phyloP scores from a whole-genome alignment of 1,140 invertebrate genomes.

The Parasteatoda tepidariorum region DNA sequence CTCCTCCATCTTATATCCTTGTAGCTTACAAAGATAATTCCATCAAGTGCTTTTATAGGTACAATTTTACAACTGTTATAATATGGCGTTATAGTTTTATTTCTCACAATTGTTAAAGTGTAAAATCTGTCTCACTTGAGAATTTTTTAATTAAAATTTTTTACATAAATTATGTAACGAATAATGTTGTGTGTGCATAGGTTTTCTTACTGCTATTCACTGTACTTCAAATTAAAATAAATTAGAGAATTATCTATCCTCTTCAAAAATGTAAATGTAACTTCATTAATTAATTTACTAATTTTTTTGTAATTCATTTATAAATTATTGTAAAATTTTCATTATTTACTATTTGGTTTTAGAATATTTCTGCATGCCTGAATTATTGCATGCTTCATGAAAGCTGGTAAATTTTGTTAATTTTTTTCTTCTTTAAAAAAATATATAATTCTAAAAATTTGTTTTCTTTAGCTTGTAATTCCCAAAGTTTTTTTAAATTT shows the following conservation, averaged over 20 bases:
- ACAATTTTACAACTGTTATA: slow-evolving; percentile 65
- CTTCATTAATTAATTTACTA: not conserved
- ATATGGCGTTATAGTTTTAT: not conserved
- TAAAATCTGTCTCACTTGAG: not conserved
- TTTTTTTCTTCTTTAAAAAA: no score
- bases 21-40: slow-evolving; percentile 81
- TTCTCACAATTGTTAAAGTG: not conserved
- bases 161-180: not conserved
- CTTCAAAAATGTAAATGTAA: not conserved
- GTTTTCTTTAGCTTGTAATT: no score
- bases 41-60: slow-evolving; percentile 80
- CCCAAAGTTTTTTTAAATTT: no score
- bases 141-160: not conserved
- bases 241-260: no score
- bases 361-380: no score
- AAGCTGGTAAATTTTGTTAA: no score
- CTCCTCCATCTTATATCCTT: slow-evolving; percentile 76
- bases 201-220: no score
- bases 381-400: no score
- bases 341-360: not conserved
- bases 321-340: not conserved
- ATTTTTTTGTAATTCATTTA: not conserved
- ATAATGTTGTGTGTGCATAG: no score
- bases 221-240: no score
- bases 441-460: no score